Evolutionary conservation across 2,888 invertebrate genomes (phyloP).

Genomic region (Andrena haemorrhoa): DNA sequence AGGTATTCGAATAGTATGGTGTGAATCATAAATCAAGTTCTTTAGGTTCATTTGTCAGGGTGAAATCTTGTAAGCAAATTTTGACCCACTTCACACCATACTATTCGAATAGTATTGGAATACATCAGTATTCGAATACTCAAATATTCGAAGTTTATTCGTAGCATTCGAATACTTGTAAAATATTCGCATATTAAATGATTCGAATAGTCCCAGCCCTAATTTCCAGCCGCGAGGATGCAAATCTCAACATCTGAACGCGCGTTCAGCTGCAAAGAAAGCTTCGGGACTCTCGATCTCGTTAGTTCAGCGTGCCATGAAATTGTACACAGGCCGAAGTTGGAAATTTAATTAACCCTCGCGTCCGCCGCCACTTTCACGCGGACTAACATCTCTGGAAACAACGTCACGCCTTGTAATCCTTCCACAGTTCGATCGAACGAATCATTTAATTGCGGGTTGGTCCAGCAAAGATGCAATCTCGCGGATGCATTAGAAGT

Average conservation of each 20-base stretch:
- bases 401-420: background rate
- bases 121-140: no score
- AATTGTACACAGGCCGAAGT: conserved; percentile 8
- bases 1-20: no score
- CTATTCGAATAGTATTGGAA: no score
- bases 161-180: no score
- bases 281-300: background rate
- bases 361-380: conserved; percentile 10
- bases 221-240: background rate
- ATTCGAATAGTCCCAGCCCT: no score
- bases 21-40: no score
- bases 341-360: conserved; percentile 7
- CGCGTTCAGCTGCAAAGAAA: background rate
- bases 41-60: no score
- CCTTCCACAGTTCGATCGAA: background rate
- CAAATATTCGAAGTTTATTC: no score
- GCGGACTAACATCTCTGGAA: conserved; percentile 1
- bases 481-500: conserved; percentile 12
- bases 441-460: conserved; percentile 29
- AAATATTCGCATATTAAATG: no score
- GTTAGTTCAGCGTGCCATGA: conserved; percentile 4
- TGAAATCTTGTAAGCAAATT: no score
- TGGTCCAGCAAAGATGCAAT: background rate
- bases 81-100: no score
- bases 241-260: background rate